phyloP scores from a whole-genome alignment of 2,888 invertebrate species.

The Caenorhabditis sp. region DNA sequence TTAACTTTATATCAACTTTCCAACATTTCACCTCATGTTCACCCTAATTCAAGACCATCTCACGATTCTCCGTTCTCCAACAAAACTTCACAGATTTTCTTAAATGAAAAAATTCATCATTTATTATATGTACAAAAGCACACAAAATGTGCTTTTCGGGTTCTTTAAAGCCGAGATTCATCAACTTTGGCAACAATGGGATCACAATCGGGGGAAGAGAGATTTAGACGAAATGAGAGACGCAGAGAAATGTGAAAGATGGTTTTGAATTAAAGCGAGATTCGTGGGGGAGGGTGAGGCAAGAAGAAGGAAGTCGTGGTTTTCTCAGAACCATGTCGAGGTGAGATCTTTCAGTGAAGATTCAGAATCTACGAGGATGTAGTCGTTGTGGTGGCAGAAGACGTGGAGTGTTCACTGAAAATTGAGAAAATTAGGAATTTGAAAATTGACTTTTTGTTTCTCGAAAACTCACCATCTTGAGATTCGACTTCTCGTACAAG shows the following conservation, averaged over 20 bases:
- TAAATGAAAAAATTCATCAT: slow-evolving; percentile 39
- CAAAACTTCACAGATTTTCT: background rate
- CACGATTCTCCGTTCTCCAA: background rate
- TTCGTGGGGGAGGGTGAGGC: slow-evolving; percentile 4
- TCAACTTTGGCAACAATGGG: slow-evolving; percentile 40
- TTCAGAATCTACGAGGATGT: slow-evolving; percentile 5
- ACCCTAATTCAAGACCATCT: slow-evolving; percentile 50
- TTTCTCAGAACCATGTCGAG: slow-evolving; percentile 4
- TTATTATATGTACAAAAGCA: slow-evolving; percentile 53
- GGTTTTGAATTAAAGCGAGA: slow-evolving; percentile 57
- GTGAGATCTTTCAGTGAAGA: background rate
- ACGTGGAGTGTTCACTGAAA: slow-evolving; percentile 10
- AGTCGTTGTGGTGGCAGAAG: slow-evolving; percentile 7
- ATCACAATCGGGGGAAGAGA: slow-evolving; percentile 30
- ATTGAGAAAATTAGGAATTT: background rate
- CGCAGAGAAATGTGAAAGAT: slow-evolving; percentile 41
- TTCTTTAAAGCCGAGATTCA: slow-evolving; percentile 34
- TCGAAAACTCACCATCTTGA: slow-evolving; percentile 41
- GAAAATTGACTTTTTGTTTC: background rate
- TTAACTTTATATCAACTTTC: slow-evolving; percentile 16
- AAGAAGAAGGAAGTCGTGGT: slow-evolving; percentile 37
- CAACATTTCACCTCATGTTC: background rate
- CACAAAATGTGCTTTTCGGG: slow-evolving; percentile 14
- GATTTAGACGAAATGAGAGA: slow-evolving; percentile 1
- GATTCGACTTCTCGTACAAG: slow-evolving; percentile 22